Conservation (phyloP, 2,113 vertebrate species). For the crab-eating macaque (Macaca fascicularis) region T2T-MFA8v1.1 NC_088389.1:15411501-15412000, state of each 20-base stretch:
- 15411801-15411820: background rate
- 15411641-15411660: background rate
- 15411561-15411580: background rate
- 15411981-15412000: conserved; percentile 70
- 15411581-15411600: background rate
- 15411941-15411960: conserved; percentile 73
- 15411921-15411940: conserved; percentile 71
- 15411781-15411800: background rate
- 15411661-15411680: background rate
- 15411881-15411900: background rate
- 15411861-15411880: background rate
- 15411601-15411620: background rate
- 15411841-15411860: background rate
- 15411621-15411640: background rate
- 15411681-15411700: background rate
- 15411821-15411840: background rate
- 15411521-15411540: conserved; percentile 75
- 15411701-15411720: background rate
- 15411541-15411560: background rate
- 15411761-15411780: conserved; percentile 56
- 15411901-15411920: background rate
- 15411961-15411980: conserved; percentile 25
- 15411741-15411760: conserved; percentile 18
- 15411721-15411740: background rate
- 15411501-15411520: conserved; percentile 34